A percentile compares a stretch with the other conserved stretches of the same genome.
These are phyloP conservation scores for Mesoclemmys tuberculata DNA, from an alignment of 2,113 vertebrate species.

Conservation along the genomic window DNA sequence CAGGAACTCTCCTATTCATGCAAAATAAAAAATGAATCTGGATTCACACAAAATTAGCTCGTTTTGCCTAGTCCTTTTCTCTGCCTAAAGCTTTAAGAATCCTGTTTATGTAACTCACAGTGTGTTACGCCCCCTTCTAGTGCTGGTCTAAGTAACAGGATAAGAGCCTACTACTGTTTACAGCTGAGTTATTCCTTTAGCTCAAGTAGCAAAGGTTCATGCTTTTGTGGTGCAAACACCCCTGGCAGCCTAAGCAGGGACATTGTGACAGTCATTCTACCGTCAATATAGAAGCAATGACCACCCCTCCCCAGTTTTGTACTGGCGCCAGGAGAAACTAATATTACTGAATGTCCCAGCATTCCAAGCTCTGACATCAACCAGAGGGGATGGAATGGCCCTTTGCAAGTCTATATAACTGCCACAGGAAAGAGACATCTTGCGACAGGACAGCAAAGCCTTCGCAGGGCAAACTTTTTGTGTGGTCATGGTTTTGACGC, in stretches of 20 bases:
- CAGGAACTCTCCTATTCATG: too few species aligned
- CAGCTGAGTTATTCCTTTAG: background rate
- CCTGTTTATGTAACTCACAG: too few species aligned
- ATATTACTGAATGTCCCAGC: background rate
- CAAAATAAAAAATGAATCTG: too few species aligned
- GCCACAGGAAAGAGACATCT: background rate
- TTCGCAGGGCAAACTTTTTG: background rate
- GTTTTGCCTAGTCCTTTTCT: too few species aligned
- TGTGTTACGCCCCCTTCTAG: background rate
- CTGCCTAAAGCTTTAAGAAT: too few species aligned
- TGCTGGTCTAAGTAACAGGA: background rate
- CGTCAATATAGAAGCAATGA: background rate
- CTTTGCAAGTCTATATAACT: background rate
- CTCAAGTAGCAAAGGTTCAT: background rate
- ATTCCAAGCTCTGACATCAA: background rate
- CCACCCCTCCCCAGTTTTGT: background rate
- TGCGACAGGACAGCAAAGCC: accelerated
- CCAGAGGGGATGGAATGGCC: background rate
- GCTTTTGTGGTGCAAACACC: background rate
- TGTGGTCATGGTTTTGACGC: background rate
- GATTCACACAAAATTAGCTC: too few species aligned
- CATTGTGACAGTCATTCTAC: background rate
- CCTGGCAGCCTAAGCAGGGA: background rate
- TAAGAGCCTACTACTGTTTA: background rate
- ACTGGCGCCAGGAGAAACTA: background rate